A percentile compares a stretch with the other conserved stretches of the same genome.
These are phyloP conservation scores for Lamellibrachia luymesi DNA, from an alignment of 1,140 invertebrate species.

Conservation along the genomic window DNA sequence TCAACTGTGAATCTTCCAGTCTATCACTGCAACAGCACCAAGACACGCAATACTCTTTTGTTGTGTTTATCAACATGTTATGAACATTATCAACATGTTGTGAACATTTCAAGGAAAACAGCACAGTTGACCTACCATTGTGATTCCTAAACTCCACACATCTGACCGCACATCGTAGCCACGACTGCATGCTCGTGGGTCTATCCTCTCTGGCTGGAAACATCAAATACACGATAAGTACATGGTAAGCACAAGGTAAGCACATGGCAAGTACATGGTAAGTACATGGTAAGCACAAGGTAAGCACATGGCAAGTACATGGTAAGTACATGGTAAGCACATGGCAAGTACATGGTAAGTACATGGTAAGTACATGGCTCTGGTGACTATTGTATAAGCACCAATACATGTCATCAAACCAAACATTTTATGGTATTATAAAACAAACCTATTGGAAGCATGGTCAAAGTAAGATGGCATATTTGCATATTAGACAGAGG, in stretches of 20 bases:
- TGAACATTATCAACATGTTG: no score
- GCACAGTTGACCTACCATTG: slow-evolving; percentile 50
- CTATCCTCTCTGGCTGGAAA: slow-evolving; percentile 86
- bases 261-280: not conserved
- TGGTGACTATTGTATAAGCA: not conserved
- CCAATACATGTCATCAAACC: not conserved
- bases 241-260: not conserved
- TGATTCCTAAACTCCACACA: slow-evolving; percentile 84
- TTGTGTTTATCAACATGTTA: no score
- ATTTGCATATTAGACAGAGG: no score
- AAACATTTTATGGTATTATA: not conserved
- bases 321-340: not conserved
- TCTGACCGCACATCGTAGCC: slow-evolving; percentile 91
- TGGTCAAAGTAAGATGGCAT: no score
- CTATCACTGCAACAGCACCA: not conserved
- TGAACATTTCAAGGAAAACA: not conserved
- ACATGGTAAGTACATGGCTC: not conserved
- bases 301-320: not conserved
- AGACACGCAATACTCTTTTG: not conserved
- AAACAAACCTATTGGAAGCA: not conserved
- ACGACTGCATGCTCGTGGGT: slow-evolving; percentile 70
- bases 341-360: not conserved
- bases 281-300: not conserved
- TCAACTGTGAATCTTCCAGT: not conserved
- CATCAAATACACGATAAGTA: not conserved